Base-by-base conservation (phyloP, 1,140 invertebrate species). In the Neuroterus valhalla region DNA sequence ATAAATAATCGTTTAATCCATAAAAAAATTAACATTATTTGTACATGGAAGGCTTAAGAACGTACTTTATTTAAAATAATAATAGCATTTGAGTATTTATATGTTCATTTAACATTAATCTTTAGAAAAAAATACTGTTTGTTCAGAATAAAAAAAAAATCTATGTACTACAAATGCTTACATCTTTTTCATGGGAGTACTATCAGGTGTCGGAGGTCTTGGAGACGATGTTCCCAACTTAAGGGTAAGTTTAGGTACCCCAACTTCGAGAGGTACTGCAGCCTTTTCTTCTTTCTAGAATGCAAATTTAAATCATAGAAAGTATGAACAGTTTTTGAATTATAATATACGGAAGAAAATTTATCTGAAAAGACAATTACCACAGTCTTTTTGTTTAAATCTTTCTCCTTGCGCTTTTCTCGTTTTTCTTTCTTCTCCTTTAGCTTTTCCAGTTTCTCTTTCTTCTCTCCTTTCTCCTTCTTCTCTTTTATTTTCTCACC, bases 211-310 rank as follows among this genome's bases (percentile, higher is more conserved):
- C 66, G 92, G 91, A 6, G 93, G 93, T 73, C 92, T 90, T 14
- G 94, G 93, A 43, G 94, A 94, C 67, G 88, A 90, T 73, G 94
- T 92, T 77, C 93, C 92, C 45, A 97, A 87, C 88, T 96, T 96
- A 12, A 97, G 89, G 3, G 95, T 96, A 43, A 96, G 88, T 89
- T 96, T 97, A 14, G 95, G 95, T 42, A 96, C 92, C 55, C 88
- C 89, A 62, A 62, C 31, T 85, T 93, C 92, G 42, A 82, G 79
- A 50, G 48, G 21, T 31, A 62, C 14, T 62, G 23, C 55, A 62
- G 23, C 75, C 84, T 91, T 91, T 74, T 89, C 88, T 74, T 91
- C 90, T 68, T 88, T 89, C 87, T 91, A 67, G 68, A 74, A 78
- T 62, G 68, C 15, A 44, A 69, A 70, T 81, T 82, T 62, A 10